These are phyloP conservation scores for Oophaga pumilio DNA, from an alignment of 2,113 vertebrate genomes.

Conservation along the genomic window DNA sequence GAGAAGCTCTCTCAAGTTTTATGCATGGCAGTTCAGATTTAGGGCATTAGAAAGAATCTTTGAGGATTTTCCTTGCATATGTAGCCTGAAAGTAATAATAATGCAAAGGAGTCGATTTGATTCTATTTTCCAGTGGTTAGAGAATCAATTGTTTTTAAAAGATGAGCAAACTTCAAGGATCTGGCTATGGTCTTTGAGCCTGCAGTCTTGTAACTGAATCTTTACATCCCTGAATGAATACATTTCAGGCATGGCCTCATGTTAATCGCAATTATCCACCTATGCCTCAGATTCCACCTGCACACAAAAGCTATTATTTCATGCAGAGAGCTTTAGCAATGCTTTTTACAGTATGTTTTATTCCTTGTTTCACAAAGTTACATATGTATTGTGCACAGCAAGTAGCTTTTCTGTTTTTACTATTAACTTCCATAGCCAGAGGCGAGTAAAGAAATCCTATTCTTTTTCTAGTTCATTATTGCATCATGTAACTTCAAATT, in stretches of 20 bases:
- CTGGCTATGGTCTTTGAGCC: conserved; percentile 17
- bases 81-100: not conserved
- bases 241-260: conserved; percentile 36
- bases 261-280: conserved; percentile 48
- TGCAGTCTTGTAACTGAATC: conserved; percentile 9
- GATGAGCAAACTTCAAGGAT: conserved; percentile 29
- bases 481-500: conserved; percentile 14
- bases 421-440: not conserved
- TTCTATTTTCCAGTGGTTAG: conserved; percentile 29
- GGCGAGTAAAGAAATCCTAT: conserved; percentile 12
- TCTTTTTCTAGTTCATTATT: conserved; percentile 15
- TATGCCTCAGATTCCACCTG: conserved; percentile 33
- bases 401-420: conserved; percentile 36
- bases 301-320: conserved; percentile 29
- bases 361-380: conserved; percentile 10
- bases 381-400: conserved; percentile 11
- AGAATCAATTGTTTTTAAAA: conserved; percentile 40
- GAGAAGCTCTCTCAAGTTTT: not conserved
- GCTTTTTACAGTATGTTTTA: conserved; percentile 13
- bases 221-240: conserved; percentile 14
- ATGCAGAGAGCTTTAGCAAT: conserved; percentile 10
- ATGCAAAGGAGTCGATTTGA: conserved; percentile 6
- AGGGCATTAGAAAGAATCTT: not conserved
- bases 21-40: not conserved
- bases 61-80: not conserved